Conservation (phyloP, 2,797 vertebrate species). For the Oryzias dopingdopingensis region DNA sequence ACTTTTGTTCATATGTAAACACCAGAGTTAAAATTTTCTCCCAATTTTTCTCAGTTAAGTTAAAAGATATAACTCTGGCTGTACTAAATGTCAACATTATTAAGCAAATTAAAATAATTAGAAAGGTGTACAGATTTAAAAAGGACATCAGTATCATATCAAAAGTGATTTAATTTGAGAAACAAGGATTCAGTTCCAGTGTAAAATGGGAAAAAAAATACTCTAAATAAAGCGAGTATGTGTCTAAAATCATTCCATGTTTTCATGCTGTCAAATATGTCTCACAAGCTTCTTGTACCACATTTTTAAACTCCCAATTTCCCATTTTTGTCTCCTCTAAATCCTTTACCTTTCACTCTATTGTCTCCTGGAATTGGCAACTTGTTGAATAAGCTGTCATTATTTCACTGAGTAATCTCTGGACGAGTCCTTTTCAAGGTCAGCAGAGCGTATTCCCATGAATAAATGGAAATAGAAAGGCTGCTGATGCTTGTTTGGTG, state of each 20-base stretch:
- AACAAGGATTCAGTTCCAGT: too few species aligned
- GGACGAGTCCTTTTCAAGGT: conserved; percentile 36
- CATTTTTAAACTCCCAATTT: conserved; percentile 13
- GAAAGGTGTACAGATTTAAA: too few species aligned
- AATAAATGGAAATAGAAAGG: conserved; percentile 37
- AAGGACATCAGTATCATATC: too few species aligned
- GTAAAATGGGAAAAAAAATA: background rate
- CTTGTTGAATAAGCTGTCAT: conserved; percentile 33
- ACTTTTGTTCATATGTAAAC: conserved; percentile 8
- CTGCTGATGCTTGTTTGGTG: conserved; percentile 17
- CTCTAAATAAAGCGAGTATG: background rate
- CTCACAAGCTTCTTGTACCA: background rate
- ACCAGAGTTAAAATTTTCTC: background rate
- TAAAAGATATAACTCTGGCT: background rate
- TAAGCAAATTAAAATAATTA: too few species aligned
- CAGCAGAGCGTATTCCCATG: conserved; percentile 22
- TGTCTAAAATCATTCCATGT: conserved; percentile 4
- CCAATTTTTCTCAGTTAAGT: conserved; percentile 4
- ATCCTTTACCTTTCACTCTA: conserved; percentile 16
- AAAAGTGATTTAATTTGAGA: too few species aligned
- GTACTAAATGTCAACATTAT: too few species aligned
- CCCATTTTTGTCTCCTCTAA: background rate
- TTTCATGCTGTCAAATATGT: conserved; percentile 8
- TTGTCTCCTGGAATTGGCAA: conserved; percentile 29
- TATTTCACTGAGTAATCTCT: conserved; percentile 35